Evolutionary conservation across 1,140 invertebrate genomes (phyloP).

Genomic region (Drosophila albomicans): DNA sequence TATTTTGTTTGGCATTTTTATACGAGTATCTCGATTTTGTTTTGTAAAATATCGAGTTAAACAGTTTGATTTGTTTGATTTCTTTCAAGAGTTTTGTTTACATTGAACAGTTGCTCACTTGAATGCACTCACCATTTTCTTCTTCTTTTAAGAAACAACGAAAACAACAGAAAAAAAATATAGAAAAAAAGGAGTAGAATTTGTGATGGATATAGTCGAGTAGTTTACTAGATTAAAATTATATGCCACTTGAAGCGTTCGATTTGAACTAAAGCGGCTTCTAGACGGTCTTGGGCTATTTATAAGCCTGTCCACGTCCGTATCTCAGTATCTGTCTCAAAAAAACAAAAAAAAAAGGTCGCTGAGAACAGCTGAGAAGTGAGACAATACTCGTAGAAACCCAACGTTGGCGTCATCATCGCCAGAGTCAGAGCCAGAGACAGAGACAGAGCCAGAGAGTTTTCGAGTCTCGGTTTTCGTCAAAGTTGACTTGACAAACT

Average conservation of each 20-base stretch:
- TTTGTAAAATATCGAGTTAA: slow-evolving; percentile 20
- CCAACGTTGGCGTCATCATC: slow-evolving; percentile 56
- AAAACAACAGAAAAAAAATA: slow-evolving; percentile 18
- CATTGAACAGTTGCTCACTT: slow-evolving; percentile 28
- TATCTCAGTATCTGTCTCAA: slow-evolving; percentile 25
- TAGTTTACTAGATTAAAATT: slow-evolving; percentile 16
- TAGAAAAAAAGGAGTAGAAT: slow-evolving; percentile 8
- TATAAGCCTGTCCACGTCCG: slow-evolving; percentile 56
- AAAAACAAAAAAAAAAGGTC: slow-evolving; percentile 52
- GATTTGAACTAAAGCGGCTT: slow-evolving; percentile 73
- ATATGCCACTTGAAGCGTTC: slow-evolving; percentile 57
- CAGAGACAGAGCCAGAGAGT: not conserved
- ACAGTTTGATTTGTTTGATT: not conserved
- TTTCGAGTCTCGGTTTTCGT: slow-evolving; percentile 17
- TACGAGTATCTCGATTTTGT: slow-evolving; percentile 1
- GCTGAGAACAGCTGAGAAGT: slow-evolving; percentile 49
- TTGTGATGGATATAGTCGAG: slow-evolving; percentile 5
- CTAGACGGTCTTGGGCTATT: slow-evolving; percentile 66
- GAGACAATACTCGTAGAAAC: slow-evolving; percentile 18
- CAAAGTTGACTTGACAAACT: slow-evolving; percentile 70
- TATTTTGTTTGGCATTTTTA: slow-evolving; percentile 21
- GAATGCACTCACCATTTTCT: slow-evolving; percentile 70
- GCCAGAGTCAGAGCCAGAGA: no score
- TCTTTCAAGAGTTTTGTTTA: slow-evolving; percentile 35
- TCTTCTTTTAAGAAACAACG: slow-evolving; percentile 37